Evolutionary conservation across 2,888 invertebrate species (phyloP), one percentile per base, ranked within the genome.

Genomic region (Electrophaes corylata): DNA sequence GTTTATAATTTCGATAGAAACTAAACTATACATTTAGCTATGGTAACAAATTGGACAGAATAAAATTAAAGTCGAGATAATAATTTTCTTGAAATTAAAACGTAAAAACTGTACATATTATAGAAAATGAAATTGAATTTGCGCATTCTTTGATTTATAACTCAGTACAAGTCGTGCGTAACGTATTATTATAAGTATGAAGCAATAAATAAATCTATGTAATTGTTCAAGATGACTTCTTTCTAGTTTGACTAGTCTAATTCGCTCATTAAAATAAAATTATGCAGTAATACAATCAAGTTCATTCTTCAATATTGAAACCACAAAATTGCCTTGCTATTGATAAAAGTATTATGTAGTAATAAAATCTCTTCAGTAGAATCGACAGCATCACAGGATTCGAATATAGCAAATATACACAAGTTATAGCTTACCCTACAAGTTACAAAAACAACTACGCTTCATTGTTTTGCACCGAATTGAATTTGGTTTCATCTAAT

Each of bases 231-330:
- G 78, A 78, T 83, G 84, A 83, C 82, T 82, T 75, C 77, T 80
- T 79, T 76, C 83, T 84, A 85, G 81, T 84, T 86, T 91, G 91
- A 91, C 91, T 91, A 91, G 91, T 90, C 88, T 88, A 88, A 87
- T 80, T n/a, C 72, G 78, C 78, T 73, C 68, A 70, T 60, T 66
- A 70, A 67, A 71, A 71, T 65, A 40, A 33, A 52, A 48, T 48
- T 12, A 37, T 16, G 26, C 10, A 29, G 26, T 41, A 41, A 20
- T n/a, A n/a, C n/a, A 43, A 19, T n/a, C 12, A 53, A 23, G 26
- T 50, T 41, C 35, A 48, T 51, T 47, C 44, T 55, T 55, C 23
- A 55, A 50, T 37, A 57, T 39, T 45, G 43, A 40, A 43, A 55
- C 33, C 23, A 41, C 51, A 51, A 46, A 37, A 49, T 48, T 53